phyloP scores from a whole-genome alignment of 2,113 vertebrate genomes.

The human (Homo sapiens) region GRCh38 chr2:211693501-211694000 shows the following conservation, averaged over 20 bases:
- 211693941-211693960: fast-evolving
- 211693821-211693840: not conserved
- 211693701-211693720: not conserved
- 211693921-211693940: fast-evolving
- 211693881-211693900: not conserved
- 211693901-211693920: not conserved
- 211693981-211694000: fast-evolving
- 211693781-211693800: not conserved
- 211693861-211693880: not conserved
- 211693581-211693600: not conserved
- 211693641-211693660: not conserved
- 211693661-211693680: not conserved
- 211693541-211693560: not conserved
- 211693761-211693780: not conserved
- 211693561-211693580: not conserved
- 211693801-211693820: not conserved
- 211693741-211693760: not conserved
- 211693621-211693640: not conserved
- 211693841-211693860: not conserved
- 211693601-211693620: not conserved
- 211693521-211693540: not conserved
- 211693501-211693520: not conserved
- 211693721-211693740: not conserved
- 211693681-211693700: not conserved
- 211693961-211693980: too few species aligned